Evolutionary conservation across 2,113 vertebrate species (phyloP).

Genomic region (Marmota flaviventris): DNA sequence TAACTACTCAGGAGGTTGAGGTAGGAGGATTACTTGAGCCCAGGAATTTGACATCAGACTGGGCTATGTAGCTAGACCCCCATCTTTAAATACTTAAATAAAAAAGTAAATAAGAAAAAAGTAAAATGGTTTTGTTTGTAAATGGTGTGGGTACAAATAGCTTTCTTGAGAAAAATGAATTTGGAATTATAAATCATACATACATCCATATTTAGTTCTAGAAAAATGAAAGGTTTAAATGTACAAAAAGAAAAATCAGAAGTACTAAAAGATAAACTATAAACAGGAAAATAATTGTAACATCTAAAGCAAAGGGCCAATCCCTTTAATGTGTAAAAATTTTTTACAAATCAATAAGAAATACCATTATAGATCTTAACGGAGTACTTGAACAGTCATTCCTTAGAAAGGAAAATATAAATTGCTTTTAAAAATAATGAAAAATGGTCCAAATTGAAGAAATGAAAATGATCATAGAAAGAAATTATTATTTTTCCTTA

Average conservation of each 20-base stretch:
- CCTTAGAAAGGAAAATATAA: background rate
- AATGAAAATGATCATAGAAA: background rate
- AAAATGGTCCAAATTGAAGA: background rate
- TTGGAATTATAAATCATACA: background rate
- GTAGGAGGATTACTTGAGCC: background rate
- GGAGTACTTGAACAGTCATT: background rate
- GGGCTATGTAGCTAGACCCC: background rate
- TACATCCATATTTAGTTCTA: background rate
- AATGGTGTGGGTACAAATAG: background rate
- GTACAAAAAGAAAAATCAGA: background rate
- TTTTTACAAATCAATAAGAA: background rate
- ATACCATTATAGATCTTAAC: background rate
- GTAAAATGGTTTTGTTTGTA: background rate
- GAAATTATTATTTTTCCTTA: background rate
- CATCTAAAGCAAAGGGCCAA: background rate
- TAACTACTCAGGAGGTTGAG: background rate
- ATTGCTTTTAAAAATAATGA: constrained; percentile 23
- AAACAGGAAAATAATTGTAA: background rate
- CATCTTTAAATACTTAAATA: background rate
- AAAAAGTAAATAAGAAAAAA: background rate
- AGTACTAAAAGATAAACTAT: background rate
- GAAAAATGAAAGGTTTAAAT: background rate
- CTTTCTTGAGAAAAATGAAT: background rate
- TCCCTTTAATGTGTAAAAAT: background rate
- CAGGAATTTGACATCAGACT: background rate